Evolutionary conservation across 2,113 vertebrate species (phyloP).

Genomic region (Pitta sordida): DNA sequence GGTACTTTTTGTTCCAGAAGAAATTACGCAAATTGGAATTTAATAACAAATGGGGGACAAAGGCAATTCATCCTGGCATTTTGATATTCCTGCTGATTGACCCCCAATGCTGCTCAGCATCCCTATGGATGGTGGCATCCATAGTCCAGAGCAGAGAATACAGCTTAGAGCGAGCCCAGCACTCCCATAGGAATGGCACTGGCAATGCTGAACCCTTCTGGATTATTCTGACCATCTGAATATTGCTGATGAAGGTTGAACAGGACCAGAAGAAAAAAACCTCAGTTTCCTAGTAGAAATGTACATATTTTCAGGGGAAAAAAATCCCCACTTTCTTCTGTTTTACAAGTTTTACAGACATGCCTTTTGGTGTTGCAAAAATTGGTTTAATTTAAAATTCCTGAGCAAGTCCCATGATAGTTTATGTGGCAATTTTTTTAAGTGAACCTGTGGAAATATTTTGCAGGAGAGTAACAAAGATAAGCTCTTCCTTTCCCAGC

Average conservation of each 20-base stretch:
- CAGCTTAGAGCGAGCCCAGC: accelerated
- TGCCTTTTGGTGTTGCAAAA: neutral
- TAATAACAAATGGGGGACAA: neutral
- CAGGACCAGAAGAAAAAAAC: neutral
- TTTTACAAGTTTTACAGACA: neutral
- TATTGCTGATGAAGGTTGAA: neutral
- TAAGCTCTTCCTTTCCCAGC: neutral
- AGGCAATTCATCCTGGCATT: neutral
- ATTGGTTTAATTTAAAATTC: neutral
- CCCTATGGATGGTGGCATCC: neutral
- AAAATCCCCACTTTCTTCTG: neutral
- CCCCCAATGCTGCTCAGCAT: neutral
- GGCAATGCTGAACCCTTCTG: neutral
- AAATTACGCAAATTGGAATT: neutral
- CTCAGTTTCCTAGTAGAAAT: neutral
- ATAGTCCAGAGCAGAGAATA: neutral
- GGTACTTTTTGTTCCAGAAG: neutral
- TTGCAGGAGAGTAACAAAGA: neutral
- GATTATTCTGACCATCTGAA: neutral
- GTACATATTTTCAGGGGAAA: neutral
- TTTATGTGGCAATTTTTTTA: neutral
- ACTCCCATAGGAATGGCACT: neutral
- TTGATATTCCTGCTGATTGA: neutral
- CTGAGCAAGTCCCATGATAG: neutral
- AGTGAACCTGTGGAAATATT: neutral